A percentile compares a stretch with the other conserved stretches of the same genome.
Evolutionary conservation across 2,113 vertebrate species (phyloP).

Genomic region (Silurus meridionalis): DNA sequence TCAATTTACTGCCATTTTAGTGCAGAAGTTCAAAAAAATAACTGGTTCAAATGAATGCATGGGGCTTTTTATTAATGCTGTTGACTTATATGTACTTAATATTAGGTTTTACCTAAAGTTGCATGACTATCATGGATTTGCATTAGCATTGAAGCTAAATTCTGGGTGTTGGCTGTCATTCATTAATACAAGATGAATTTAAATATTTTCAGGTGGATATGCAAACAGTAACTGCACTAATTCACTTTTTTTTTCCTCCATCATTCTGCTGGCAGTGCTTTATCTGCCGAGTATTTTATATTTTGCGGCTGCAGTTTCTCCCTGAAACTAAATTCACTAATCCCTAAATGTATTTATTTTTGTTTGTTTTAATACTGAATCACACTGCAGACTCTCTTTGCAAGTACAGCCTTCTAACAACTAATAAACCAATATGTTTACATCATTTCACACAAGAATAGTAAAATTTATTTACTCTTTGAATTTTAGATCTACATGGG

Average conservation of each 20-base stretch:
- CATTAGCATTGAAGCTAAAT: neutral
- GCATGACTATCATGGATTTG: neutral
- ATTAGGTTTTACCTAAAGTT: neutral
- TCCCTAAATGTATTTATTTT: neutral
- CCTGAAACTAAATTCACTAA: constrained; percentile 52
- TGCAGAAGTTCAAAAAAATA: neutral
- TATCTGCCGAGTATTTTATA: neutral
- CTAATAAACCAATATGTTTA: neutral
- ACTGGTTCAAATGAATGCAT: neutral
- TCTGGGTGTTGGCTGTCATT: neutral
- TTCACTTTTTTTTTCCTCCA: neutral
- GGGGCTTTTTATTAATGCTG: neutral
- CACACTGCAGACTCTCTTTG: neutral
- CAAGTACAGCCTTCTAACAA: constrained; percentile 3
- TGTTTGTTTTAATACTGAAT: neutral
- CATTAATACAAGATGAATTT: neutral
- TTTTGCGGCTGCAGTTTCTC: constrained; percentile 42
- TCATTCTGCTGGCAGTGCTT: constrained; percentile 38
- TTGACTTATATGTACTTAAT: no score
- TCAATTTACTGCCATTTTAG: neutral
- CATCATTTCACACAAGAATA: neutral
- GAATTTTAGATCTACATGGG: neutral
- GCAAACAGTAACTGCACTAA: constrained; percentile 60
- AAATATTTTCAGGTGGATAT: constrained; percentile 62
- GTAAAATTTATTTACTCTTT: neutral